phyloP scores from a whole-genome alignment of 2,113 vertebrate species.

The Synodontis membranacea region DNA sequence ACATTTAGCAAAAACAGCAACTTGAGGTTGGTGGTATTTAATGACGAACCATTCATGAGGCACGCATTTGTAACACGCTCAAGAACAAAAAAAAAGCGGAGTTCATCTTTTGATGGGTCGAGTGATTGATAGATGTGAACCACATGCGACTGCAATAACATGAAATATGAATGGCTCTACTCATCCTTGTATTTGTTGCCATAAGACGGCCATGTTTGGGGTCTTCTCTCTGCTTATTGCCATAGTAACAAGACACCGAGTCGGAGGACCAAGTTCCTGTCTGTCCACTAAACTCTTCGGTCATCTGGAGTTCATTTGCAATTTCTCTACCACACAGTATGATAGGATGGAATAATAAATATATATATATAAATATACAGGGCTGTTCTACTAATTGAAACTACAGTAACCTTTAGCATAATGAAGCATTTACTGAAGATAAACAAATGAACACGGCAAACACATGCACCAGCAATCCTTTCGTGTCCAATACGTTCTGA shows the following conservation, averaged over 20 bases:
- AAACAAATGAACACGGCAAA: background rate
- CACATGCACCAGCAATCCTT: background rate
- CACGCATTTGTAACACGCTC: constrained; percentile 7
- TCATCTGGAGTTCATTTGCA: constrained; percentile 41
- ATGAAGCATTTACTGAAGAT: background rate
- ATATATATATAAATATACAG: background rate
- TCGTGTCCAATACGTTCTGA: background rate
- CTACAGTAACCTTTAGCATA: background rate
- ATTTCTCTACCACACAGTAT: background rate
- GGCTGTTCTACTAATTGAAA: background rate
- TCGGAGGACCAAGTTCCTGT: constrained; percentile 15
- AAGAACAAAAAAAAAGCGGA: background rate
- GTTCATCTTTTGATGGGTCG: background rate
- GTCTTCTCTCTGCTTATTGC: constrained; percentile 35
- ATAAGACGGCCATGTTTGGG: constrained; percentile 22
- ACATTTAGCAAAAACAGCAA: background rate
- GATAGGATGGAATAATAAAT: background rate
- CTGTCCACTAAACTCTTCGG: background rate
- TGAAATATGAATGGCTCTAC: constrained; percentile 30
- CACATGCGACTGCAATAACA: constrained; percentile 8
- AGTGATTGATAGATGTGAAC: constrained; percentile 5
- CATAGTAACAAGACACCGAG: constrained; percentile 34
- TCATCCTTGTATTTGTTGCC: constrained; percentile 41
- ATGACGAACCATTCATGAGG: background rate
- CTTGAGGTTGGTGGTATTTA: background rate